phyloP scores from a whole-genome alignment of 2,888 invertebrate genomes.

The Acrobasis suavella region DNA sequence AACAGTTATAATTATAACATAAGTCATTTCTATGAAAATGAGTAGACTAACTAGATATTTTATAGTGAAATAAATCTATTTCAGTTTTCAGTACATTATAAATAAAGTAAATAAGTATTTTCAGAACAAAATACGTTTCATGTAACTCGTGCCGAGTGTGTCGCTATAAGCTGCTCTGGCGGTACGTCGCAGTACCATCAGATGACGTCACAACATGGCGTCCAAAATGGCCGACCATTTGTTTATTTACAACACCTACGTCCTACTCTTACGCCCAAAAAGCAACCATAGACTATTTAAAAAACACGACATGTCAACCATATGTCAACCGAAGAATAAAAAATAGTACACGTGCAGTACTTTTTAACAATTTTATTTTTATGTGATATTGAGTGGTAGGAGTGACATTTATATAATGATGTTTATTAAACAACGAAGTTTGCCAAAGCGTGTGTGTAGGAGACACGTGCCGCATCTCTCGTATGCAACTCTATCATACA shows the following conservation, averaged over 20 bases:
- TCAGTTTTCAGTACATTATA: no score
- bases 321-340: neutral
- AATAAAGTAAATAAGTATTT: neutral
- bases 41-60: no score
- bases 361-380: slow-evolving; percentile 7
- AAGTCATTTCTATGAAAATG: no score
- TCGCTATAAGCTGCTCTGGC: slow-evolving; percentile 54
- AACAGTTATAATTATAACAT: no score
- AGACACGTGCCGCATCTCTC: slow-evolving; percentile 19
- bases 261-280: slow-evolving; percentile 33
- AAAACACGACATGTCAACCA: neutral
- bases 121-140: neutral
- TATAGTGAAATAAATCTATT: no score
- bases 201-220: slow-evolving; percentile 69
- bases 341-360: slow-evolving; percentile 7
- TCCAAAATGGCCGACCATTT: slow-evolving; percentile 62
- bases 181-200: slow-evolving; percentile 45
- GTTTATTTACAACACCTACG: slow-evolving; percentile 64
- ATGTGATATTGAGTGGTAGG: neutral
- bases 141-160: slow-evolving; percentile 3
- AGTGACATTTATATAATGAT: no score
- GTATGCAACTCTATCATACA: neutral
- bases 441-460: slow-evolving; percentile 29
- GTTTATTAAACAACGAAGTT: slow-evolving; percentile 28
- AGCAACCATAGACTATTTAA: neutral